phyloP scores from a whole-genome alignment of 2,888 invertebrate species.

The Agriopis aurantiaria region DNA sequence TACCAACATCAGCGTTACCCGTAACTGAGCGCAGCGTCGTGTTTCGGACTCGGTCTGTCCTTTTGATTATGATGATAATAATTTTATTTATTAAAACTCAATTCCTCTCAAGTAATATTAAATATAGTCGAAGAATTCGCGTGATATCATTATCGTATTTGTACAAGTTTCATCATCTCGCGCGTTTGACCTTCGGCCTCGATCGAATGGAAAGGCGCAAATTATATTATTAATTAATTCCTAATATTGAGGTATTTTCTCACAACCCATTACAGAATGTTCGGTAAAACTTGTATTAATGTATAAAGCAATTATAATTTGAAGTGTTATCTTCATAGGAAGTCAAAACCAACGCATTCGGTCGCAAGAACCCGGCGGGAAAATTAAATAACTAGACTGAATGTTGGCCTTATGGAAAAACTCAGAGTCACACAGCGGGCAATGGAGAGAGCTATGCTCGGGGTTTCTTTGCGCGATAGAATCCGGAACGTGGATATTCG shows the following conservation, averaged over 20 bases:
- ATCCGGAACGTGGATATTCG: too few species aligned
- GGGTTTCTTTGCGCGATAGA: too few species aligned
- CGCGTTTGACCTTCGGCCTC: slow-evolving; percentile 3
- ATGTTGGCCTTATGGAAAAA: too few species aligned
- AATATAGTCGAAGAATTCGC: not conserved
- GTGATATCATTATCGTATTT: slow-evolving; percentile 15
- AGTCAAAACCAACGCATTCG: too few species aligned
- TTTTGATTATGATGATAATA: not conserved
- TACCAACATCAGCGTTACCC: too few species aligned
- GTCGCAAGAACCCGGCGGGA: too few species aligned
- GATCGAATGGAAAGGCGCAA: slow-evolving; percentile 5
- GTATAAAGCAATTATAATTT: not conserved
- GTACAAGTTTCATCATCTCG: slow-evolving; percentile 4
- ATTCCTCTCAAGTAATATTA: not conserved
- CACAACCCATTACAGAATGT: not conserved
- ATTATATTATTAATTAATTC: slow-evolving; percentile 9
- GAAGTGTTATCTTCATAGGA: not conserved
- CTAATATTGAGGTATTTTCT: not conserved
- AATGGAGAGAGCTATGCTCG: too few species aligned
- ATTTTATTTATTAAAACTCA: not conserved
- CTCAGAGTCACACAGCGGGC: too few species aligned
- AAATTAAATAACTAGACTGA: too few species aligned
- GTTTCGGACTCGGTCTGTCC: too few species aligned
- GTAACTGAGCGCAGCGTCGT: too few species aligned
- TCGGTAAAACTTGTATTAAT: not conserved